A percentile compares a stretch with the other conserved stretches of the same genome.
These are phyloP conservation scores for Platysternon megacephalum DNA, from an alignment of 2,113 vertebrate species.

Conservation along the genomic window DNA sequence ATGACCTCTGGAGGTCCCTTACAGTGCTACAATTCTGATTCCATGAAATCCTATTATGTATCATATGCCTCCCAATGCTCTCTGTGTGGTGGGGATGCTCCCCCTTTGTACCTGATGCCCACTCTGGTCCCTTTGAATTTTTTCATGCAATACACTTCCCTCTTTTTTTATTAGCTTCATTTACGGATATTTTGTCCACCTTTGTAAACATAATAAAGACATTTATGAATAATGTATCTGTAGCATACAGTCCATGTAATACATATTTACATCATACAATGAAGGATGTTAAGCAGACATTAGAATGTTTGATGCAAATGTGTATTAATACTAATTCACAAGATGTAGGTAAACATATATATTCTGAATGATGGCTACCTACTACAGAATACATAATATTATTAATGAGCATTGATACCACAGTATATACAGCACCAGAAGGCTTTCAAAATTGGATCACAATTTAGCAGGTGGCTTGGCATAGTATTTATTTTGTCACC, in stretches of 20 bases:
- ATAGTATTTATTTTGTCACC: background rate
- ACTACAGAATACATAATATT: background rate
- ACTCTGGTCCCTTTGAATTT: too few species aligned
- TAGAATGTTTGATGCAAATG: background rate
- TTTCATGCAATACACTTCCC: too few species aligned
- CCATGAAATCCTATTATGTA: too few species aligned
- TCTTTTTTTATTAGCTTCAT: too few species aligned
- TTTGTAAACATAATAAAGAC: too few species aligned
- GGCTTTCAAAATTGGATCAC: background rate
- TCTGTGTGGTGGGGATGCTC: too few species aligned
- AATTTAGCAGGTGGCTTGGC: fast-evolving
- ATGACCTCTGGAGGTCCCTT: too few species aligned
- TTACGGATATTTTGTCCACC: too few species aligned
- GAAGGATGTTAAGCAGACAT: background rate
- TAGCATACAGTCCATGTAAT: background rate
- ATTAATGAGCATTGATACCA: background rate
- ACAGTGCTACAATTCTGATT: too few species aligned
- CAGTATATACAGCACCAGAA: background rate
- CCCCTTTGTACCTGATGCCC: too few species aligned
- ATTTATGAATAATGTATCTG: background rate
- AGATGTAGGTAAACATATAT: background rate
- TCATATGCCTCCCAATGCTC: too few species aligned
- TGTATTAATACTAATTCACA: background rate
- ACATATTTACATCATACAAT: background rate
- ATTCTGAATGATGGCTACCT: background rate